Conservation (phyloP, 2,797 vertebrate species). For the Acipenser transmontanus region DNA sequence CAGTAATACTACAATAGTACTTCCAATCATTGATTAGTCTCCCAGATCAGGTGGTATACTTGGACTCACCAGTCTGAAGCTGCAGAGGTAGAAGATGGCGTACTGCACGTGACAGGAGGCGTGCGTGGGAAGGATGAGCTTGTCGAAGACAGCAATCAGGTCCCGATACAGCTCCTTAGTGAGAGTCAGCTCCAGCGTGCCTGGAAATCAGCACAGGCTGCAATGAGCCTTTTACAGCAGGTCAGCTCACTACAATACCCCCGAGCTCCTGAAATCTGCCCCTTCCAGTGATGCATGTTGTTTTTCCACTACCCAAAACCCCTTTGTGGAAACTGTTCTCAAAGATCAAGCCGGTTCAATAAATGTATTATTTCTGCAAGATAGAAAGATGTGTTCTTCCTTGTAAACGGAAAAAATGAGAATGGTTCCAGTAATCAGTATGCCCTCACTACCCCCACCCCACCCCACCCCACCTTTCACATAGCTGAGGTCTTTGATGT, state of each 20-base stretch:
- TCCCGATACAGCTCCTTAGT: slow-evolving; percentile 84
- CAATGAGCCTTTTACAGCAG: no score
- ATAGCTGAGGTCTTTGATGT: slow-evolving; percentile 75
- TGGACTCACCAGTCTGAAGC: slow-evolving; percentile 84
- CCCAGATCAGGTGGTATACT: no score
- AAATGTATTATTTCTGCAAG: no score
- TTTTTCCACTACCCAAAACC: not conserved
- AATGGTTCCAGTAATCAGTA: no score
- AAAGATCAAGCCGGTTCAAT: no score
- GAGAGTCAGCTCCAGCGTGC: slow-evolving; percentile 59
- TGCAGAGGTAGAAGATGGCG: slow-evolving; percentile 86
- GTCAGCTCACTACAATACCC: no score
- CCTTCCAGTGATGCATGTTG: no score
- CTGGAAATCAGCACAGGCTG: slow-evolving; percentile 42
- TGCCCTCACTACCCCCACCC: not conserved
- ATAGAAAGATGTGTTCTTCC: no score
- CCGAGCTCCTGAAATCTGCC: no score
- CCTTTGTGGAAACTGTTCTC: not conserved
- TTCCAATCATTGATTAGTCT: no score
- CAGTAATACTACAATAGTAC: no score
- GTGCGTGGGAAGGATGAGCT: slow-evolving; percentile 87
- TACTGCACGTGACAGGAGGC: slow-evolving; percentile 86
- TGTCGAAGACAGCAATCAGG: slow-evolving; percentile 79
- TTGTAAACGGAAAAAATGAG: no score
- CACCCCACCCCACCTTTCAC: slow-evolving; percentile 57